Evolutionary conservation across 2,888 invertebrate genomes (phyloP), one percentile per base, ranked within the genome.

Genomic region (Tenthredo mesomela): DNA sequence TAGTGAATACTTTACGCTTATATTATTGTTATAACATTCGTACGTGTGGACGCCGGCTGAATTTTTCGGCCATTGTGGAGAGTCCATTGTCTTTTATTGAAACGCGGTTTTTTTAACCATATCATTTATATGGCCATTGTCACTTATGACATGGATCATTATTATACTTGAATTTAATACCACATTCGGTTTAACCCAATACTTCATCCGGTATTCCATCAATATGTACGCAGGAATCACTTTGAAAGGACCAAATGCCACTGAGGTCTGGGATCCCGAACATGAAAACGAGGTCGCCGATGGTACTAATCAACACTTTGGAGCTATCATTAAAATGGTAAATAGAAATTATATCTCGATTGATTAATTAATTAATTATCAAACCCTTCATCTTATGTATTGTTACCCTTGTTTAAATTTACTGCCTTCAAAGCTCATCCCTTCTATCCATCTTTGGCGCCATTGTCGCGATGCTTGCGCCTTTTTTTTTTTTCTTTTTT

Each of bases 251-350:
- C 94, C 96, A 92, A 96, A 96, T 92, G 95, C 95, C 89, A 95
- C 95, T 86, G 96, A 97, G 92, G 96, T 96, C 92, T 97, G 97
- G 97, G 97, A 97, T 92, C 97, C 97, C 25, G 96, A 97, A 90
- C 95, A 96, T 85, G 96, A 96, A 93, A 91, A 91, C 86, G 92
- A 93, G 77, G 94, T 94, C 86, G 95, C 95, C 83, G 96, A 96
- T 91, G 95, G 90, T 85, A 88, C 89, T 85, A 92, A 91, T 87
- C 93, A 93, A 87, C 90, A 92, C 80, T 93, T 93, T 83, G 93
- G 97, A 87, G 96, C 96, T 89, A 97, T 97, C 89, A 96, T 97
- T 87, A 97, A 97, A 94, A 93, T 93, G 93, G 93, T 93, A 88
- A 89, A 89, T 89, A 37, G 65, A 82, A 82, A 9, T 47, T 25